Evolutionary conservation across 2,113 vertebrate species (phyloP), one percentile per base, ranked within the genome.

Genomic region (Entomyzon cyanotis): DNA sequence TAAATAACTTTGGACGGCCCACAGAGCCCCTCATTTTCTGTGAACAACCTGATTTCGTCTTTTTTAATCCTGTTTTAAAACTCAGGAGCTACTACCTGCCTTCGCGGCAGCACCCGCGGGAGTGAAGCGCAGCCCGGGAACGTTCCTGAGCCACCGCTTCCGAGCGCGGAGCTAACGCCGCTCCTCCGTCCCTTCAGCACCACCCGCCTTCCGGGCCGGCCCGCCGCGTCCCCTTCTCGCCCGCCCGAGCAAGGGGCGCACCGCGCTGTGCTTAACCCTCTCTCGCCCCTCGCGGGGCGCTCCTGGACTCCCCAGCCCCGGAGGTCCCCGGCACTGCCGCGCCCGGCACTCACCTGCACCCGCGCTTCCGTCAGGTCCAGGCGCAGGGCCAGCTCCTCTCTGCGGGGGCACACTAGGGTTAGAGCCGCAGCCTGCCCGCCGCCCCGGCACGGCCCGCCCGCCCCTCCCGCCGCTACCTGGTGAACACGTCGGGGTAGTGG

Each of bases 281-380:
- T 11, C 15, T 6, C 21, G 22, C n/a, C 39, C 58, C 58, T 12
- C 19, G 16, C 1, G 7, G 33, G 24, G 27, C 2, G 46, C 12
- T 16, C 24, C 5, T 3, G 37, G 7, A 35, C 33, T 46, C n/a
- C 53, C 33, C 22, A 6, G 47, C 23, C 55, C 67, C 30, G n/a
- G 30, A 20, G n/a, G 53, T 22, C 37, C 33, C 12, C 12, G 37
- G 22, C 16, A 25, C 44, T 8, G 9, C 46, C 71, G 35, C 44
- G 64, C 67, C 28, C 25, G n/a, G 42, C 47, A 70, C 95, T 90
- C 95, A 98, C 98, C 97, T 98, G 98, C 27, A 98, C 97, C 56
- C 97, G 96, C 37, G 97, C 97, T 91, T 98, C 98, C 14, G 97
- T 98, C 74, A 98, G 91, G 73, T 97, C 96, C 22, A 98, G 94